Conservation (phyloP, 2,888 invertebrate genomes). For the Polymixis flavicincta region DNA sequence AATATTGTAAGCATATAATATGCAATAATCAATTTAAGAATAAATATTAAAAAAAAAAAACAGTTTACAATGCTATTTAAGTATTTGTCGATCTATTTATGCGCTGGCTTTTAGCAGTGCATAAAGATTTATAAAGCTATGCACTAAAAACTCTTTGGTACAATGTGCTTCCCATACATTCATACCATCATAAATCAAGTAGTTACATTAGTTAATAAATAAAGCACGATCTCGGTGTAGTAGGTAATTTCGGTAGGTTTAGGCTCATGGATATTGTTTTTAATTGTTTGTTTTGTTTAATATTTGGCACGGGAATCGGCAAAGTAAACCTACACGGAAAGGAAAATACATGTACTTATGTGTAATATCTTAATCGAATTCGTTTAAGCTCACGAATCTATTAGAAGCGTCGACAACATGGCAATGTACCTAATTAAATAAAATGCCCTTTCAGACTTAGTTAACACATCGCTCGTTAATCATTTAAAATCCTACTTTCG, state of each 20-base stretch:
- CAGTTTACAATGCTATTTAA: not conserved
- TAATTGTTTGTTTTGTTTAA: not conserved
- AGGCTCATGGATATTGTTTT: not conserved
- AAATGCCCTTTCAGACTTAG: constrained; percentile 9
- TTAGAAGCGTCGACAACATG: not conserved
- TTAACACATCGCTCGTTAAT: constrained; percentile 4
- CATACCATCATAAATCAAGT: not conserved
- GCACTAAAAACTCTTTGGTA: not conserved
- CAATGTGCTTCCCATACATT: not conserved
- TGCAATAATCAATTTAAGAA: not conserved
- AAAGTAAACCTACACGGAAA: not conserved
- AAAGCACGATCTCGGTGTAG: constrained; percentile 27
- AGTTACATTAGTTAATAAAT: constrained; percentile 1
- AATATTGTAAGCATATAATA: not conserved
- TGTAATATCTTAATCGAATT: not conserved
- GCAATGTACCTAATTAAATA: not conserved
- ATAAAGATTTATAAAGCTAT: not conserved
- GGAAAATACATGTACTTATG: not conserved
- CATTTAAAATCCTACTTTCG: constrained; percentile 26
- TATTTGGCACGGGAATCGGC: not conserved
- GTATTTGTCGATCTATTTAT: not conserved
- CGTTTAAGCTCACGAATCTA: not conserved
- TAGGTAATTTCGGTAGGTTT: not conserved
- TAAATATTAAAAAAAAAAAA: too few species aligned
- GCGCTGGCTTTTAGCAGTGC: not conserved